These are phyloP conservation scores for Ceyx margarethae DNA, from an alignment of 2,113 vertebrate genomes.

Conservation along the genomic window DNA sequence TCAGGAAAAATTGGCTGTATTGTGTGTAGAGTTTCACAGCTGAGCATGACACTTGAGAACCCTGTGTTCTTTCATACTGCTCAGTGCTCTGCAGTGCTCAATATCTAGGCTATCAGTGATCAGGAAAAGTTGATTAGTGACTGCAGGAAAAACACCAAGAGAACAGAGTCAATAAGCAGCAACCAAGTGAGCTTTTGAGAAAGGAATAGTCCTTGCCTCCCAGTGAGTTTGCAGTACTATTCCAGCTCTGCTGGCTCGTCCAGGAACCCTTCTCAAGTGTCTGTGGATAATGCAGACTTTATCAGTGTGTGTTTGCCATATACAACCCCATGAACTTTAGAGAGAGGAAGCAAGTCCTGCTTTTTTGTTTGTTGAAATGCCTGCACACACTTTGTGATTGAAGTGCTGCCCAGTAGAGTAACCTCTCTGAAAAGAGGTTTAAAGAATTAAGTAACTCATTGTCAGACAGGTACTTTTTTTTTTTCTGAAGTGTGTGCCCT, in stretches of 20 bases:
- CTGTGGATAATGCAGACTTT: not conserved
- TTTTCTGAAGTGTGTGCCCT: not conserved
- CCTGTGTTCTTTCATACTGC: not conserved
- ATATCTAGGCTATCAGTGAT: not conserved
- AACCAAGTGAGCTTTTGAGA: not conserved
- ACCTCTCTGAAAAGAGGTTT: not conserved
- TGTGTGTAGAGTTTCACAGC: not conserved
- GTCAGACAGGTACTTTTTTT: not conserved
- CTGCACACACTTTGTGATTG: not conserved
- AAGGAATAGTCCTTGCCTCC: not conserved
- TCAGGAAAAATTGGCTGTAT: not conserved
- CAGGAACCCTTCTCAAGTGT: not conserved
- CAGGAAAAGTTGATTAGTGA: not conserved
- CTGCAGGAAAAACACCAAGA: not conserved
- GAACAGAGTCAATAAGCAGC: not conserved
- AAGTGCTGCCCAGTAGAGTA: not conserved
- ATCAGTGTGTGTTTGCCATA: not conserved
- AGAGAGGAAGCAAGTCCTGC: not conserved
- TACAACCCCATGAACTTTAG: not conserved
- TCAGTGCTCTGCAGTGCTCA: not conserved
- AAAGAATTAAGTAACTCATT: not conserved
- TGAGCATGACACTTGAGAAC: not conserved
- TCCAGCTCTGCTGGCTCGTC: not conserved
- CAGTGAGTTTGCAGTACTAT: not conserved
- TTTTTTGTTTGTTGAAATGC: not conserved